These are phyloP conservation scores for Vidua chalybeata DNA, from an alignment of 2,113 vertebrate species.

Conservation along the genomic window DNA sequence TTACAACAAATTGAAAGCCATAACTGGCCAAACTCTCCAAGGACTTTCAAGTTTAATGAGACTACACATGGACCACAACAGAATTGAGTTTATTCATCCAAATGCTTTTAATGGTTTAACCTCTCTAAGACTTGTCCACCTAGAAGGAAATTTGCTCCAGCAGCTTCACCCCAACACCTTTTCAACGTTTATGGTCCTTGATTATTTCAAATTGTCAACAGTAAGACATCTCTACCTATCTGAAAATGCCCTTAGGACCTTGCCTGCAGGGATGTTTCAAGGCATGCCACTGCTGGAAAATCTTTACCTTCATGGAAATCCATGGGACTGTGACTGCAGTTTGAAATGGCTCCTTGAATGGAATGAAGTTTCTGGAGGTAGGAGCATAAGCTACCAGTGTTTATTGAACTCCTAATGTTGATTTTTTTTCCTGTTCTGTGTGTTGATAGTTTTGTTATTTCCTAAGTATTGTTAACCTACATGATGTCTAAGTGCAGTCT, in stretches of 20 bases:
- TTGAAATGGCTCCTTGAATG: slow-evolving; percentile 83
- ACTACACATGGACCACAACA: slow-evolving; percentile 91
- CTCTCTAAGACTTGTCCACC: slow-evolving; percentile 83
- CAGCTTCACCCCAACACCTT: slow-evolving; percentile 87
- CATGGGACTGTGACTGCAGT: slow-evolving; percentile 87
- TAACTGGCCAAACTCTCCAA: slow-evolving; percentile 75
- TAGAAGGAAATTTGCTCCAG: slow-evolving; percentile 87
- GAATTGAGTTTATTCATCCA: slow-evolving; percentile 86
- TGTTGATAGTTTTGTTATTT: background rate
- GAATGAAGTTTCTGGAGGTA: slow-evolving; percentile 79
- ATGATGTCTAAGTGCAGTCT: background rate
- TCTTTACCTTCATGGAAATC: slow-evolving; percentile 89
- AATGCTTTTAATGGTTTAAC: slow-evolving; percentile 86
- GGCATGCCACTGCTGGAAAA: slow-evolving; percentile 84
- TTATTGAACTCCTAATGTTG: background rate
- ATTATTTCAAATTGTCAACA: slow-evolving; percentile 83
- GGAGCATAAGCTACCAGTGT: background rate
- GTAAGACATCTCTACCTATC: slow-evolving; percentile 87
- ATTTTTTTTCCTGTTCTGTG: background rate
- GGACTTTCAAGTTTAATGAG: slow-evolving; percentile 82
- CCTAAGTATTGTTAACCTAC: background rate
- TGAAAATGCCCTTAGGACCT: slow-evolving; percentile 79
- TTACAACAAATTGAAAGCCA: slow-evolving; percentile 86
- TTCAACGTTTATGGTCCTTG: slow-evolving; percentile 81
- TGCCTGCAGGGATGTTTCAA: slow-evolving; percentile 74